Conservation (phyloP, 2,797 vertebrate genomes). For the Halcyon badia region DNA sequence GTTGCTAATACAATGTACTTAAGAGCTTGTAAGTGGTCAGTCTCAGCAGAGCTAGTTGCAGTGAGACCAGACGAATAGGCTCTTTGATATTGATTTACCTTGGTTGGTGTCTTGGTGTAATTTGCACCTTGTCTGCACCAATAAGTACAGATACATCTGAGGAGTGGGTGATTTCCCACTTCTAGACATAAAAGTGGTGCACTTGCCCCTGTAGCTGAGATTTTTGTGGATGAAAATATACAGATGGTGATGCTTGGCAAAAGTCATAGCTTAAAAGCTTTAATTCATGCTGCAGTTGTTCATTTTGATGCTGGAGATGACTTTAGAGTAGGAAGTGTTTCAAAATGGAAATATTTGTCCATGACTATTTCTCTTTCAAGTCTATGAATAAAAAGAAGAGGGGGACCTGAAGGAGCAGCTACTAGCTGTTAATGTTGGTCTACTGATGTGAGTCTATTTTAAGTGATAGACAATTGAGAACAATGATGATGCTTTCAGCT, state of each 20-base stretch:
- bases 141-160: background rate
- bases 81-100: background rate
- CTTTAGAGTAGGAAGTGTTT: background rate
- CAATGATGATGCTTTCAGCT: background rate
- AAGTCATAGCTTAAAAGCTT: background rate
- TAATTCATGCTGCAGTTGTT: conserved; percentile 2
- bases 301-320: background rate
- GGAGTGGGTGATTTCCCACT: background rate
- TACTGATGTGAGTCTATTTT: background rate
- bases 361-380: background rate
- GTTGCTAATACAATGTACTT: background rate
- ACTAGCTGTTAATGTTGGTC: background rate
- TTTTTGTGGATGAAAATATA: background rate
- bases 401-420: background rate
- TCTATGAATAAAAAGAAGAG: background rate
- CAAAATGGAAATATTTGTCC: background rate
- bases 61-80: background rate
- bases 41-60: background rate
- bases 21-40: background rate
- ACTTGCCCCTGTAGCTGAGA: background rate
- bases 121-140: background rate
- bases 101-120: background rate
- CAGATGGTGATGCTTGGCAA: background rate
- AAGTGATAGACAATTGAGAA: background rate
- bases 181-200: background rate